Percentiles rank a stretch among this genome's conserved stretches.
These are phyloP conservation scores for Smithornis capensis DNA, from an alignment of 2,113 vertebrate genomes.

Conservation along the genomic window DNA sequence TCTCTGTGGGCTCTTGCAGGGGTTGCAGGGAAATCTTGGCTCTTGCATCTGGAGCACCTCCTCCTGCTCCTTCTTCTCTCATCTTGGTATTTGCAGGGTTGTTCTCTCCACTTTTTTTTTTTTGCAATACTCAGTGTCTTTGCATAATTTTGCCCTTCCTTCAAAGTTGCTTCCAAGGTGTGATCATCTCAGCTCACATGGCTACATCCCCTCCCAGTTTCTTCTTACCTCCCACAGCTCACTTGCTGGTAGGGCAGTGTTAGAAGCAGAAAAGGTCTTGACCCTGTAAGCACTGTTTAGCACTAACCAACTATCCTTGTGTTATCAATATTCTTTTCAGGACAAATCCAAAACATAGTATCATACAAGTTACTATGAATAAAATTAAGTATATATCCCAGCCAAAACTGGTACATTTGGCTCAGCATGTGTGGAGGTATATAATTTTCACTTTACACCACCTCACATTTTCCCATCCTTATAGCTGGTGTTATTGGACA, in stretches of 20 bases:
- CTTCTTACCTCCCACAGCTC: not conserved
- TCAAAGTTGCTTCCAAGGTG: not conserved
- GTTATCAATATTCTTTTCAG: not conserved
- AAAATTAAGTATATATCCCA: not conserved
- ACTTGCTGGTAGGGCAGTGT: not conserved
- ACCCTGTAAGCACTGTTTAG: not conserved
- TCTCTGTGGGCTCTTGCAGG: not conserved
- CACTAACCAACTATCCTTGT: not conserved
- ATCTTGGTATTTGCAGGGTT: not conserved
- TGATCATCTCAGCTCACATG: not conserved
- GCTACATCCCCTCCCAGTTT: accelerated
- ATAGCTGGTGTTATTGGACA: not conserved
- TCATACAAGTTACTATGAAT: not conserved
- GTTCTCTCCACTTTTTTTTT: not conserved
- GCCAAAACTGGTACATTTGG: not conserved
- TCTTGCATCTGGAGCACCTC: not conserved
- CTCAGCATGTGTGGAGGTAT: not conserved
- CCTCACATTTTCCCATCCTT: not conserved
- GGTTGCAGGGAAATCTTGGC: not conserved
- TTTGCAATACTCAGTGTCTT: not conserved
- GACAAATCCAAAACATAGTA: not conserved
- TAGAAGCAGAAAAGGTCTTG: not conserved
- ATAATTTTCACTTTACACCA: not conserved
- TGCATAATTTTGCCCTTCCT: not conserved
- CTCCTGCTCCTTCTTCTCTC: not conserved